Percentiles rank a stretch among this genome's conserved stretches.
Conservation (phyloP, 1,140 invertebrate genomes). For the Zaprionus tsacasi region DNA sequence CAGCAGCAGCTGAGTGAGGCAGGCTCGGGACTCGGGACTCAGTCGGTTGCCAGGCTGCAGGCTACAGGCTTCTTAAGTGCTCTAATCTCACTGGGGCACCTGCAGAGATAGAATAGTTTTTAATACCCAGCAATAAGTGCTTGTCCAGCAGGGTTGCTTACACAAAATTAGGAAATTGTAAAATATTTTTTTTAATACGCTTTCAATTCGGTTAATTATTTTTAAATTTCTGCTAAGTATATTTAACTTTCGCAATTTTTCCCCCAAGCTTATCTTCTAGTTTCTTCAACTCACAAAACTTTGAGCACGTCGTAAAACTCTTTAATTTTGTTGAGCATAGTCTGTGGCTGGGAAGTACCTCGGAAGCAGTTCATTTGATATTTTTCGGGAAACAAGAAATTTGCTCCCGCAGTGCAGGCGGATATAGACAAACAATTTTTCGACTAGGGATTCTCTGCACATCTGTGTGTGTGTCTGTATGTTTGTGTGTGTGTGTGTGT, state of each 20-base stretch:
- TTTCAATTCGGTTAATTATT: too few relatives aligned
- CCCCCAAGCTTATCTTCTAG: too few relatives aligned
- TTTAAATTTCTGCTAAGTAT: too few relatives aligned
- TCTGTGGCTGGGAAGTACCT: background rate
- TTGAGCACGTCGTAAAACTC: background rate
- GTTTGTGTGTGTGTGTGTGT: constrained; percentile 19
- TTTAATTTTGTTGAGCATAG: background rate
- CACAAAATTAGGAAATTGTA: background rate
- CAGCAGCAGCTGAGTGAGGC: constrained; percentile 1
- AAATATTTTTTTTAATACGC: background rate
- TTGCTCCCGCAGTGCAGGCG: constrained; percentile 19
- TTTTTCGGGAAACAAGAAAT: background rate
- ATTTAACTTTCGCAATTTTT: background rate
- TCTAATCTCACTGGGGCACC: constrained; percentile 36
- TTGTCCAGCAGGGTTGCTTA: background rate
- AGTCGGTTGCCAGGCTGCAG: constrained; percentile 19
- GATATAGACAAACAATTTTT: constrained; percentile 9
- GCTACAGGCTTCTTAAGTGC: constrained; percentile 56
- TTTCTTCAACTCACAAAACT: background rate
- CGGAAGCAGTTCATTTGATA: background rate
- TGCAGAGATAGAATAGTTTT: constrained; percentile 5
- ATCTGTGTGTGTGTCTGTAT: constrained; percentile 6
- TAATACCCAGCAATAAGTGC: background rate
- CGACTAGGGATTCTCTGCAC: constrained; percentile 16
- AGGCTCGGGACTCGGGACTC: constrained; percentile 17